phyloP scores from a whole-genome alignment of 2,797 vertebrate species.

The Bradypodion ventrale region DNA sequence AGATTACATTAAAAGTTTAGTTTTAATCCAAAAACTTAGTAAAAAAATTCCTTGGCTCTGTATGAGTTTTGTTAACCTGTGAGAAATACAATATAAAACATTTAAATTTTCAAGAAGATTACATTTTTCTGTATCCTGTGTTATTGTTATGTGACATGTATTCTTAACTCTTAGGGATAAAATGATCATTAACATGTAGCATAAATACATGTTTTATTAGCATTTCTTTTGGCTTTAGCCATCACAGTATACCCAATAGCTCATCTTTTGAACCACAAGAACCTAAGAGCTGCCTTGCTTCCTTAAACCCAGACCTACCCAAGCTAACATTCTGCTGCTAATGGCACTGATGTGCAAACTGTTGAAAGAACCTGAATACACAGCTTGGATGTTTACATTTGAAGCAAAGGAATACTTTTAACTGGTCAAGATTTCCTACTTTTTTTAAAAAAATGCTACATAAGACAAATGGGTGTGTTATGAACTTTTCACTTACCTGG shows the following conservation, averaged over 20 bases:
- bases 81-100: not conserved
- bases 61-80: not conserved
- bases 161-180: conserved; percentile 7
- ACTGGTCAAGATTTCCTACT: not conserved
- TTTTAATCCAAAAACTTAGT: not conserved
- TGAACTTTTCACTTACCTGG: not conserved
- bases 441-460: not conserved
- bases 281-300: not conserved
- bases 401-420: not conserved
- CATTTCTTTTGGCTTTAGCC: conserved; percentile 26
- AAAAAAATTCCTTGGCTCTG: not conserved
- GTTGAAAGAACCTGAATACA: conserved; percentile 1
- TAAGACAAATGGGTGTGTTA: not conserved
- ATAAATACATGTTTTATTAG: conserved; percentile 58
- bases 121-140: not conserved
- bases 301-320: not conserved
- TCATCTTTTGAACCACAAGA: not conserved
- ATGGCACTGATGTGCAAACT: not conserved
- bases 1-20: not conserved
- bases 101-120: too few species aligned
- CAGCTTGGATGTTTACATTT: not conserved
- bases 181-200: conserved; percentile 42
- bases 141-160: not conserved
- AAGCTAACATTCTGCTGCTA: not conserved
- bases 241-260: conserved; percentile 32